These are phyloP conservation scores for Ips nitidus DNA, from an alignment of 1,140 invertebrate genomes.

Conservation along the genomic window DNA sequence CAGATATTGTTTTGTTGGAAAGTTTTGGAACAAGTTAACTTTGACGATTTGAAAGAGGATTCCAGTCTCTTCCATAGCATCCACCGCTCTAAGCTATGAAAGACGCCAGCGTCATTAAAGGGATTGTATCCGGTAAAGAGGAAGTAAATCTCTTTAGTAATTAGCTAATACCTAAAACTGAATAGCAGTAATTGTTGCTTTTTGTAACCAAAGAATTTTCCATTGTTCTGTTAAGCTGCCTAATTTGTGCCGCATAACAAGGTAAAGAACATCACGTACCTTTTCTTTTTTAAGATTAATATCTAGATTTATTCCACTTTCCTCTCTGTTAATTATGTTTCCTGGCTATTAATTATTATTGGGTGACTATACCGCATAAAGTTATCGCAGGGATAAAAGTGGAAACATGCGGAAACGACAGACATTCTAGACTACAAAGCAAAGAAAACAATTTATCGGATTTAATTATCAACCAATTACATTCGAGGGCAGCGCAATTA, in stretches of 20 bases:
- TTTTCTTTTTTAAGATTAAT: not conserved
- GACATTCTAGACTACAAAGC: slow-evolving; percentile 4
- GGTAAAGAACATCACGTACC: not conserved
- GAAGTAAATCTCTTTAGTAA: slow-evolving; percentile 15
- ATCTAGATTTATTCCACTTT: not conserved
- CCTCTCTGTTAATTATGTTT: too few species aligned
- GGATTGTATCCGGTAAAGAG: slow-evolving; percentile 9
- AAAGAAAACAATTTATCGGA: slow-evolving; percentile 30
- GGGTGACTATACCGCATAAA: too few species aligned
- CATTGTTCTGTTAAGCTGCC: slow-evolving; percentile 9
- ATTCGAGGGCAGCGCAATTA: slow-evolving; percentile 25
- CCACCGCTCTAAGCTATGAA: not conserved
- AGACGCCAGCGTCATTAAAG: slow-evolving; percentile 3
- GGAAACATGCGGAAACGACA: not conserved
- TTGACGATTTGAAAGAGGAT: too few species aligned
- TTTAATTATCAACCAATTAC: slow-evolving; percentile 34
- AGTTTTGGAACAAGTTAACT: too few species aligned
- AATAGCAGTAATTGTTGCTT: slow-evolving; percentile 18
- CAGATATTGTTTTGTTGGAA: too few species aligned
- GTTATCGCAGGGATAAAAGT: not conserved
- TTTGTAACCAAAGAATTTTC: slow-evolving; percentile 14
- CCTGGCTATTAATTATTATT: too few species aligned
- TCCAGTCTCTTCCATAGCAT: too few species aligned
- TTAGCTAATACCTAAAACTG: slow-evolving; percentile 16
- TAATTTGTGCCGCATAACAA: slow-evolving; percentile 7